These are phyloP conservation scores for Lonchura striata DNA, from an alignment of 2,113 vertebrate species.

Conservation along the genomic window DNA sequence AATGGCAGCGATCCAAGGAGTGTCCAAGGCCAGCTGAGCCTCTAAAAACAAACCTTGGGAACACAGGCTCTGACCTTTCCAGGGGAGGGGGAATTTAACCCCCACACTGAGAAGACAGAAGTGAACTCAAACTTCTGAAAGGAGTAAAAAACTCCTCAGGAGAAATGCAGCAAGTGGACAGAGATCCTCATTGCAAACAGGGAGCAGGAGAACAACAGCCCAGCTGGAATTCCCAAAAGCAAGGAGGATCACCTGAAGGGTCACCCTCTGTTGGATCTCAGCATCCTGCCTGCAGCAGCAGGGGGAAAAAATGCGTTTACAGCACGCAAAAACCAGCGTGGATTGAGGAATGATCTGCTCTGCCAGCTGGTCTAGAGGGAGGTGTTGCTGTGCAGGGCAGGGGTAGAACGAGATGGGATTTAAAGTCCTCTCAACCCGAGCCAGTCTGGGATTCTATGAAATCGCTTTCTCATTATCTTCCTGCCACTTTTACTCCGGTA, in stretches of 20 bases:
- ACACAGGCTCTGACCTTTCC: background rate
- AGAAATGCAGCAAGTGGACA: accelerated
- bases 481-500: too few species aligned
- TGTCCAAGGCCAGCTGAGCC: background rate
- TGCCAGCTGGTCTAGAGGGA: background rate
- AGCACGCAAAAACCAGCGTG: background rate
- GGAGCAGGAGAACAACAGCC: background rate
- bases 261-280: accelerated
- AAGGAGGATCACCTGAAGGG: background rate
- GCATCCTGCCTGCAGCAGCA: too few species aligned
- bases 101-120: background rate
- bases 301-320: accelerated
- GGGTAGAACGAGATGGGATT: background rate
- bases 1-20: conserved; percentile 2
- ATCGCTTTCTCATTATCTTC: too few species aligned
- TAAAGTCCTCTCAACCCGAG: background rate
- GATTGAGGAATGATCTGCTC: background rate
- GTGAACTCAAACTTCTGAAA: background rate
- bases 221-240: background rate
- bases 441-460: background rate
- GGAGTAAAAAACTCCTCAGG: background rate
- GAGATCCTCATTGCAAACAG: background rate
- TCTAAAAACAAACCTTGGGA: background rate
- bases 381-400: background rate
- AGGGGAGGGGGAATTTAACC: background rate